These are phyloP conservation scores for Catharus ustulatus DNA, from an alignment of 2,797 vertebrate species.

Conservation along the genomic window DNA sequence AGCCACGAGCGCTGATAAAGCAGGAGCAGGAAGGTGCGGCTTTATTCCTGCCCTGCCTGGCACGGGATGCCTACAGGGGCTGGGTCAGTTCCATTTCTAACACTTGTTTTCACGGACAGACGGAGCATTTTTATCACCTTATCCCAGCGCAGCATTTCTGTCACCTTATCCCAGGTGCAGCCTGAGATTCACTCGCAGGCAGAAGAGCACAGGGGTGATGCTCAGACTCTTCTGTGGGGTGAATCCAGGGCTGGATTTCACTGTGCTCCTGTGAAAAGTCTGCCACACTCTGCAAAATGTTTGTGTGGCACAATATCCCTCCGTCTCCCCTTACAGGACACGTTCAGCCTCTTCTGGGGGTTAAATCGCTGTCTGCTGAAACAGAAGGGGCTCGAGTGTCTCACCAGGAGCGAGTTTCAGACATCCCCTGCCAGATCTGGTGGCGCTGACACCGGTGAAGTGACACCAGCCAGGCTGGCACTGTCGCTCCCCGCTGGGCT, in stretches of 20 bases:
- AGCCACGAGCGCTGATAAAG: not conserved
- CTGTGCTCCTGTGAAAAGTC: not conserved
- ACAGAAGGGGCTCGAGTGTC: not conserved
- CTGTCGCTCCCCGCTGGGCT: accelerated
- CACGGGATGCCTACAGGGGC: not conserved
- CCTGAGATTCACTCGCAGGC: not conserved
- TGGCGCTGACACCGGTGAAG: accelerated
- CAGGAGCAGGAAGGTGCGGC: accelerated
- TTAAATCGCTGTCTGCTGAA: not conserved
- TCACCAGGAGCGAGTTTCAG: not conserved
- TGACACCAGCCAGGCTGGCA: not conserved
- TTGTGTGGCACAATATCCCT: not conserved
- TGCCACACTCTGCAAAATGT: not conserved
- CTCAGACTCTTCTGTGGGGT: not conserved
- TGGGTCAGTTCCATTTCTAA: accelerated
- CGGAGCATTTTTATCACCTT: not conserved
- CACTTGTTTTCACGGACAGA: accelerated
- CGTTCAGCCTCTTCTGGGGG: not conserved
- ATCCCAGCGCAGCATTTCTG: not conserved
- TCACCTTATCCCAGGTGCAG: not conserved
- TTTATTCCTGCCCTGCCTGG: not conserved
- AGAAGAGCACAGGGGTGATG: accelerated
- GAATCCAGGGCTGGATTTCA: not conserved
- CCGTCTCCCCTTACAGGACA: not conserved
- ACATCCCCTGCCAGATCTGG: not conserved